phyloP scores from a whole-genome alignment of 2,113 vertebrate genomes.

The Rhinolophus ferrumequinum region DNA sequence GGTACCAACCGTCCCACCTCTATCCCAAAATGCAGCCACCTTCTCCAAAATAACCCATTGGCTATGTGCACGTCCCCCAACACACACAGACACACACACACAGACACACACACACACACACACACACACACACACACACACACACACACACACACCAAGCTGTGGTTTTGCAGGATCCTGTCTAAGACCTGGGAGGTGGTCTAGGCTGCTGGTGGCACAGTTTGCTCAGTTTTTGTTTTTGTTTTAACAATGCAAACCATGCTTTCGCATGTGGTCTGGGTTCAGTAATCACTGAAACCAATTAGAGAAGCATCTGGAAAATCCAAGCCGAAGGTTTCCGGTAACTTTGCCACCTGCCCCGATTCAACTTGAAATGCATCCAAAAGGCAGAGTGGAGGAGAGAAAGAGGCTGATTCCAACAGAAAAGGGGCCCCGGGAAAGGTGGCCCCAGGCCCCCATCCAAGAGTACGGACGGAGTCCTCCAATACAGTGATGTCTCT shows the following conservation, averaged over 20 bases:
- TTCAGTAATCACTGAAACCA: background rate
- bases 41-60: accelerated
- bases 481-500: background rate
- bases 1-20: background rate
- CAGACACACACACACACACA: background rate
- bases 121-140: background rate
- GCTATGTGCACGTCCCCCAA: accelerated
- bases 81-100: background rate
- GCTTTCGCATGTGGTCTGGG: background rate
- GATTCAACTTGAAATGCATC: background rate
- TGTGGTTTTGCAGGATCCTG: background rate
- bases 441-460: too few species aligned
- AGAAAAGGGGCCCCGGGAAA: background rate
- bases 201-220: too few species aligned
- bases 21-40: background rate
- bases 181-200: background rate
- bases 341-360: background rate
- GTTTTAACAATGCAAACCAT: background rate
- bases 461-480: background rate
- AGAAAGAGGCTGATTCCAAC: background rate
- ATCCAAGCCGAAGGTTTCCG: background rate
- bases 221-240: background rate
- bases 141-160: background rate
- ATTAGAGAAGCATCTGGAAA: background rate
- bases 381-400: background rate